These are phyloP conservation scores for Dolichoris vasculosae DNA, from an alignment of 1,140 invertebrate genomes.

Conservation along the genomic window DNA sequence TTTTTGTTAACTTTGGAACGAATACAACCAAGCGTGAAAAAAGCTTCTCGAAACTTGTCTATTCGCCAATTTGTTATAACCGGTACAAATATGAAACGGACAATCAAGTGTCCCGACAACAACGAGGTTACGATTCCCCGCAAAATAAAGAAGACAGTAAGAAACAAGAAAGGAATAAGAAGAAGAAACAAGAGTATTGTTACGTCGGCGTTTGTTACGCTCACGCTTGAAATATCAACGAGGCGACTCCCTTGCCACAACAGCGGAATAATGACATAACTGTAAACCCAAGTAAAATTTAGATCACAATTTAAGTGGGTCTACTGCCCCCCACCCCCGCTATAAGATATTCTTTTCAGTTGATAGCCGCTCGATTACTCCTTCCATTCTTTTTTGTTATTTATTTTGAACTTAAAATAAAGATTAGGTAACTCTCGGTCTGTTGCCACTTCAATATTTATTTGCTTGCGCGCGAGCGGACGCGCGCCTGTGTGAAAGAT, in stretches of 20 bases:
- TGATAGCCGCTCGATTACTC: constrained; percentile 4
- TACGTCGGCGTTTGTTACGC: constrained; percentile 43
- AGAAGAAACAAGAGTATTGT: background rate
- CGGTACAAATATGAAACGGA: background rate
- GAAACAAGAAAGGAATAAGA: background rate
- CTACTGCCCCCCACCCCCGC: background rate
- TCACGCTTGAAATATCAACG: constrained; percentile 48
- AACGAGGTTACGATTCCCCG: background rate
- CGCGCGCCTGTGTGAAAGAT: background rate
- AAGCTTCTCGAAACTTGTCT: background rate
- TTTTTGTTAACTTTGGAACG: background rate
- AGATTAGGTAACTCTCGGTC: constrained; percentile 56
- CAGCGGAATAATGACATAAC: constrained; percentile 48
- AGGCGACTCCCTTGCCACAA: constrained; percentile 19
- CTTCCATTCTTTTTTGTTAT: constrained; percentile 4
- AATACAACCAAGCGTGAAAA: background rate
- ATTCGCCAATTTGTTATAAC: constrained; percentile 10
- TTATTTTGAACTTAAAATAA: constrained; percentile 55
- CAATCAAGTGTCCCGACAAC: background rate
- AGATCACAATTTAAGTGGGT: constrained; percentile 47
- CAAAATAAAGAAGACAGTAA: background rate
- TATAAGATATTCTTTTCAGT: constrained; percentile 10
- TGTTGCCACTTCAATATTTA: background rate
- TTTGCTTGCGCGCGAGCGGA: background rate
- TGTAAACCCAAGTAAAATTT: constrained; percentile 54